These are phyloP conservation scores for Conopomorpha cramerella DNA, from an alignment of 1,140 invertebrate genomes.

Conservation along the genomic window DNA sequence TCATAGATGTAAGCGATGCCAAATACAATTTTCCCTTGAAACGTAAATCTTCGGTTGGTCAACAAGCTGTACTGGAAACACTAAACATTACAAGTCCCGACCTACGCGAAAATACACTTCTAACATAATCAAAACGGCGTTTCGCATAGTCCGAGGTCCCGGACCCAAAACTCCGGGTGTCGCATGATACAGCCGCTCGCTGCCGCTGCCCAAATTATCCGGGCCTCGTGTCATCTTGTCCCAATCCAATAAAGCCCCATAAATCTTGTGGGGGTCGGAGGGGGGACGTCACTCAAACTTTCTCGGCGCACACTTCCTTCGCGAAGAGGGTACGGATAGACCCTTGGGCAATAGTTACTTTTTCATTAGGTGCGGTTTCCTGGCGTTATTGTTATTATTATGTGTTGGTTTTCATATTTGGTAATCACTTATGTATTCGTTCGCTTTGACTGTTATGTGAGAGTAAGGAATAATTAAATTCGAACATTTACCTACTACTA, in stretches of 20 bases:
- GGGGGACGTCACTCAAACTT: conserved; percentile 59
- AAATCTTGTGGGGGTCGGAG: conserved; percentile 46
- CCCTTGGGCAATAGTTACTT: conserved; percentile 18
- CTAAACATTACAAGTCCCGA: no score
- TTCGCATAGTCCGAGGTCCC: conserved; percentile 42
- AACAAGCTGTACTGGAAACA: no score
- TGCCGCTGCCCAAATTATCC: conserved; percentile 60
- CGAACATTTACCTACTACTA: no score
- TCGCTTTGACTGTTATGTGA: no score
- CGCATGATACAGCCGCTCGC: conserved; percentile 55
- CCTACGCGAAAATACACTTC: conserved; percentile 30
- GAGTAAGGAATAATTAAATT: no score
- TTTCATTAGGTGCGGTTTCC: conserved; percentile 11
- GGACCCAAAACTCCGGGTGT: no score
- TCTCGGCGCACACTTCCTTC: conserved; percentile 55
- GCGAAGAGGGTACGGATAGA: conserved; percentile 44
- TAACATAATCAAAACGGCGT: conserved; percentile 59
- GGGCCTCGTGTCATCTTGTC: conserved; percentile 59
- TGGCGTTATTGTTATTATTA: no score
- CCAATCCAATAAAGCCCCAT: conserved; percentile 60
- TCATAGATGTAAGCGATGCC: no score
- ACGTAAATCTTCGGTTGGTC: no score
- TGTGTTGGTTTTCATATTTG: no score
- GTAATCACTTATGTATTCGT: no score
- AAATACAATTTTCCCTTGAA: no score